phyloP scores from a whole-genome alignment of 2,888 invertebrate genomes.

The Agrochola macilenta region DNA sequence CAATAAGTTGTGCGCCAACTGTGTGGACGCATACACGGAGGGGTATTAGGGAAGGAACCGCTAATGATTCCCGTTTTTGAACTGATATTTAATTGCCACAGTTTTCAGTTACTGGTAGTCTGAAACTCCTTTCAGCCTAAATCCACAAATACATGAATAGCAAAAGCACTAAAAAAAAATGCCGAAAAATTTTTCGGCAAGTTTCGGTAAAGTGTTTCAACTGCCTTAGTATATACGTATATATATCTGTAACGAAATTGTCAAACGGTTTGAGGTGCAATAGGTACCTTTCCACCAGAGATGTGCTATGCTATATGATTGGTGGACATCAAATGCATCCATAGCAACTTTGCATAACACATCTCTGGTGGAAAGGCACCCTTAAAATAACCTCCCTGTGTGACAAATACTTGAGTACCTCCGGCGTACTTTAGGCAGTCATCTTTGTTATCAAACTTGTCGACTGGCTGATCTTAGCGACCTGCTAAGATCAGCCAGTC shows the following conservation, averaged over 20 bases:
- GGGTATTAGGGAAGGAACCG: not conserved
- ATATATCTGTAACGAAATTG: not conserved
- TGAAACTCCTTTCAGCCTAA: too few relatives aligned
- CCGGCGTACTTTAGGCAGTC: not conserved
- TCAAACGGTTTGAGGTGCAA: not conserved
- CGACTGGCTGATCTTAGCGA: not conserved
- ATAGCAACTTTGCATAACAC: too few relatives aligned
- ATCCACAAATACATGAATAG: too few relatives aligned
- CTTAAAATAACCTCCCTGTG: too few relatives aligned
- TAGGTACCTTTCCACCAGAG: too few relatives aligned
- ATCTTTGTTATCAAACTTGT: not conserved
- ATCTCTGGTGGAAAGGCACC: too few relatives aligned
- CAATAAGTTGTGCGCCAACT: slow-evolving; percentile 81
- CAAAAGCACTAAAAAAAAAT: not conserved
- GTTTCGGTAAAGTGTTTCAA: not conserved
- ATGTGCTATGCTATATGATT: too few relatives aligned
- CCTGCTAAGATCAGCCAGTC: too few relatives aligned
- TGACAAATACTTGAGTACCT: not conserved
- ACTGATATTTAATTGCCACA: too few relatives aligned
- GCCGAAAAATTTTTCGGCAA: not conserved
- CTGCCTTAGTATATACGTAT: too few relatives aligned
- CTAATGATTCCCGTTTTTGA: not conserved
- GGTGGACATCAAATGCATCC: too few relatives aligned
- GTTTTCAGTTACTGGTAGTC: too few relatives aligned
- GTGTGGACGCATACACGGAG: slow-evolving; percentile 58